A percentile compares a stretch with the other conserved stretches of the same genome.
phyloP scores from a whole-genome alignment of 2,113 vertebrate species.

The Anser cygnoides region DNA sequence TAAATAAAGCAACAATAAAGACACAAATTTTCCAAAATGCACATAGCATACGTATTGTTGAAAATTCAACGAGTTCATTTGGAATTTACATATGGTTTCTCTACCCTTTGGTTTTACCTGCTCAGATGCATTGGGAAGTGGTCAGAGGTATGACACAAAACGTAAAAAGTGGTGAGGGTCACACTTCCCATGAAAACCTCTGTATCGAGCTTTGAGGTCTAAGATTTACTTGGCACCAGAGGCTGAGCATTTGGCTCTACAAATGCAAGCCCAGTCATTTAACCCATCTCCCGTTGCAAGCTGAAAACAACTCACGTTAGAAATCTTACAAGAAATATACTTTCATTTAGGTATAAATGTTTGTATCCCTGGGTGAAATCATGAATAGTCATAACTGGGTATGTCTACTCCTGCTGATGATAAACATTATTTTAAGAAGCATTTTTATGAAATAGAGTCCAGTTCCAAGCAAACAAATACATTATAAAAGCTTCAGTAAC shows the following conservation, averaged over 20 bases:
- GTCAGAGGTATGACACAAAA: background rate
- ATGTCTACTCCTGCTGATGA: background rate
- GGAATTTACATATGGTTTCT: fast-evolving
- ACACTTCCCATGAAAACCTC: background rate
- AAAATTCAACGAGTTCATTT: background rate
- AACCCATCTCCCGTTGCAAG: background rate
- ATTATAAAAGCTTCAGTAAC: background rate
- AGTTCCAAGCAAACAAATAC: background rate
- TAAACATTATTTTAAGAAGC: too few species aligned
- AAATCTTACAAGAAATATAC: fast-evolving
- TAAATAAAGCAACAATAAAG: background rate
- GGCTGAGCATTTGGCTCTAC: background rate
- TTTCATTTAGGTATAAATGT: fast-evolving
- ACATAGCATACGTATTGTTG: fast-evolving
- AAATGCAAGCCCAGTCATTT: background rate
- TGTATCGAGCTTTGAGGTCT: too few species aligned
- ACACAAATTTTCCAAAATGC: fast-evolving
- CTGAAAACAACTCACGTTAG: too few species aligned
- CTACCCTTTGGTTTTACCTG: background rate
- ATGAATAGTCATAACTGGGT: fast-evolving
- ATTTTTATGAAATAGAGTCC: background rate
- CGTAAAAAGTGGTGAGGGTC: fast-evolving
- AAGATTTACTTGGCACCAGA: background rate
- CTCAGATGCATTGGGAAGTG: background rate
- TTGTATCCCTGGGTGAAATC: background rate